phyloP scores from a whole-genome alignment of 2,888 invertebrate species.

The Byasa hedistus region DNA sequence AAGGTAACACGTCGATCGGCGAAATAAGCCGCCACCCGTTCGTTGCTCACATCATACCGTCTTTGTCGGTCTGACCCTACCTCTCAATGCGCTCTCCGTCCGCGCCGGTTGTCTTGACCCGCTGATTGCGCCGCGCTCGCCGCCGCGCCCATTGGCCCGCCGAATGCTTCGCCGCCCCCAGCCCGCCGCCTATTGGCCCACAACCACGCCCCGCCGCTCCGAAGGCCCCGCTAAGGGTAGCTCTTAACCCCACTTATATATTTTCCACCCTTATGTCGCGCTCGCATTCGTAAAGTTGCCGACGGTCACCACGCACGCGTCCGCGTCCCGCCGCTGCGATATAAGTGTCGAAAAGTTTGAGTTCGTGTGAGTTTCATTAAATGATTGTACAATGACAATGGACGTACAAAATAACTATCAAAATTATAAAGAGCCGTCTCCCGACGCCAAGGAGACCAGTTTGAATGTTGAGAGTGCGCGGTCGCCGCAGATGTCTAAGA shows the following conservation, averaged over 20 bases:
- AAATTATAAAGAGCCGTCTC: slow-evolving; percentile 72
- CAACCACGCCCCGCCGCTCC: slow-evolving; percentile 64
- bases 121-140: slow-evolving; percentile 77
- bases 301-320: slow-evolving; percentile 72
- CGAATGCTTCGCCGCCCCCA: slow-evolving; percentile 64
- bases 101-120: slow-evolving; percentile 78
- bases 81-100: slow-evolving; percentile 78
- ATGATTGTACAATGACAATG: slow-evolving; percentile 83
- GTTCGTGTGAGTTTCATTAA: slow-evolving; percentile 59
- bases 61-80: slow-evolving; percentile 75
- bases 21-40: slow-evolving; percentile 46
- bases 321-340: slow-evolving; percentile 53
- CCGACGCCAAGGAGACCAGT: slow-evolving; percentile 72
- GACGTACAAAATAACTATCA: slow-evolving; percentile 81
- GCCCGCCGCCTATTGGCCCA: slow-evolving; percentile 59
- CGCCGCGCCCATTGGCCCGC: slow-evolving; percentile 62
- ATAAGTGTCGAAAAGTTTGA: slow-evolving; percentile 74
- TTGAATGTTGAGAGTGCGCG: slow-evolving; percentile 73
- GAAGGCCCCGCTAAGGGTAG: slow-evolving; percentile 72
- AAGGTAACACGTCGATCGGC: slow-evolving; percentile 45
- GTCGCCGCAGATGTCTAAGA: slow-evolving; percentile 64
- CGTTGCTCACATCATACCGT: slow-evolving; percentile 63
- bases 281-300: slow-evolving; percentile 69
- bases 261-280: slow-evolving; percentile 76
- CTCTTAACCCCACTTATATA: slow-evolving; percentile 77